Evolutionary conservation across 2,113 vertebrate genomes (phyloP).

Genomic region (Megalops atlanticus): DNA sequence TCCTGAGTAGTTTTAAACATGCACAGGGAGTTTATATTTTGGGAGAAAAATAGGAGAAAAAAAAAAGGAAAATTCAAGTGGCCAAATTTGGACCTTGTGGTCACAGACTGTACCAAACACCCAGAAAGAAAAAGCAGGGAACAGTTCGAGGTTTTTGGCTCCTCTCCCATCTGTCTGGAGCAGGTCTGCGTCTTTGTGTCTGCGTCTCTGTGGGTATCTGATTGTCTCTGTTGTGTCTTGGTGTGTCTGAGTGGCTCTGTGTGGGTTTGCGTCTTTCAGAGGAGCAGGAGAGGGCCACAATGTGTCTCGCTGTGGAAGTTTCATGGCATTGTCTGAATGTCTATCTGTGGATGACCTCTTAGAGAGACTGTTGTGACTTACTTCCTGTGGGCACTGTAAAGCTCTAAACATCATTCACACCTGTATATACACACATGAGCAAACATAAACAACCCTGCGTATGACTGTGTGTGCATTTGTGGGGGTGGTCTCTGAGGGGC

Average conservation of each 20-base stretch:
- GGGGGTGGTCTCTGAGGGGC: background rate
- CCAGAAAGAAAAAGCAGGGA: background rate
- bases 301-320: background rate
- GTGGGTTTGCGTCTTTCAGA: background rate
- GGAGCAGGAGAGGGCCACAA: background rate
- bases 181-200: background rate
- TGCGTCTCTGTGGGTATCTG: background rate
- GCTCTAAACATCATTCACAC: too few relatives aligned
- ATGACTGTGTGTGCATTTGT: background rate
- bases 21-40: background rate
- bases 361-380: too few relatives aligned
- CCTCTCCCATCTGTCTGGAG: background rate
- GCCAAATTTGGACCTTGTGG: constrained; percentile 4
- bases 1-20: background rate
- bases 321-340: background rate
- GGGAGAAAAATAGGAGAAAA: constrained; percentile 1
- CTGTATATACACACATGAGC: background rate
- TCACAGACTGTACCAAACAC: background rate
- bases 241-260: background rate
- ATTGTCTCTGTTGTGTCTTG: background rate
- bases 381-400: too few relatives aligned
- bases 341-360: background rate
- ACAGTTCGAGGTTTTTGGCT: background rate
- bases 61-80: background rate
- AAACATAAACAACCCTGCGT: background rate